These are phyloP conservation scores for Heliconius eleuchia DNA, from an alignment of 1,140 invertebrate species.

Conservation along the genomic window DNA sequence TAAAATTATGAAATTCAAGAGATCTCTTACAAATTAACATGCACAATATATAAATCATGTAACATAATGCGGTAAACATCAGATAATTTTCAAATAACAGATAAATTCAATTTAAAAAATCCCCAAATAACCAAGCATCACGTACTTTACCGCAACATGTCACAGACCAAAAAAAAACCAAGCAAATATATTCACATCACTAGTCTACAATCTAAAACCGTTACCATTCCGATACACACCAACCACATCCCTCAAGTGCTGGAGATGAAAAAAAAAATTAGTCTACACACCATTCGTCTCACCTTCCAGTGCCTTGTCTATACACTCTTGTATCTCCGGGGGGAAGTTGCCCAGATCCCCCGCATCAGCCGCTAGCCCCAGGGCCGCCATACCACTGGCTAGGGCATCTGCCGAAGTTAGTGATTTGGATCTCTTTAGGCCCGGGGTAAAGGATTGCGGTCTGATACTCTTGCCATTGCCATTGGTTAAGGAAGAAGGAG, in stretches of 20 bases:
- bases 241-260: constrained; percentile 41
- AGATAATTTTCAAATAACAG: no score
- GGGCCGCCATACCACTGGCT: constrained; percentile 83
- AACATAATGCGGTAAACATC: not conserved
- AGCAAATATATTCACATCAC: not conserved
- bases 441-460: constrained; percentile 75
- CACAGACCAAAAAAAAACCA: not conserved
- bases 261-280: constrained; percentile 41
- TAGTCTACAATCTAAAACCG: constrained; percentile 9
- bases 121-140: not conserved
- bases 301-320: constrained; percentile 88
- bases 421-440: constrained; percentile 91
- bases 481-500: constrained; percentile 67
- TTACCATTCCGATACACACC: constrained; percentile 6
- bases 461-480: constrained; percentile 69
- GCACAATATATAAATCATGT: not conserved
- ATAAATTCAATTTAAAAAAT: no score
- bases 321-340: constrained; percentile 85
- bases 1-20: no score
- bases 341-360: constrained; percentile 89
- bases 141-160: not conserved
- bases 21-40: not conserved
- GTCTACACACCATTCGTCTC: constrained; percentile 46
- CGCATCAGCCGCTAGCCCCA: constrained; percentile 84
- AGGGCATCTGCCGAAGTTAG: constrained; percentile 87